A percentile compares a stretch with the other conserved stretches of the same genome.
Conservation (phyloP, 1,140 invertebrate genomes). For the Zaprionus taronus region DNA sequence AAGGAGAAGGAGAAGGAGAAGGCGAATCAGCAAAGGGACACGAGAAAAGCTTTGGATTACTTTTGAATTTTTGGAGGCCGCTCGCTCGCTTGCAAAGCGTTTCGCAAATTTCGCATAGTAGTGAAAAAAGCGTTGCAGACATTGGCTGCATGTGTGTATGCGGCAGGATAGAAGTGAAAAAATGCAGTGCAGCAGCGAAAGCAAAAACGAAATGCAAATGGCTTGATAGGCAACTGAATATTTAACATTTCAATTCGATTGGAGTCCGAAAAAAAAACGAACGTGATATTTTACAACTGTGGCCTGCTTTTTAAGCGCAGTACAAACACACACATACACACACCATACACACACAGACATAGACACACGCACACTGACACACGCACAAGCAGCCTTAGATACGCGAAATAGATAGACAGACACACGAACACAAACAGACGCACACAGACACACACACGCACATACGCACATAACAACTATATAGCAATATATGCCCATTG, state of each 20-base stretch:
- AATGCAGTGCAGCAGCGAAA: constrained; percentile 64
- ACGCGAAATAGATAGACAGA: constrained; percentile 5
- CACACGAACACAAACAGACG: constrained; percentile 5
- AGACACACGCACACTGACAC: constrained; percentile 14
- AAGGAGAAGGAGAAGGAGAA: not conserved
- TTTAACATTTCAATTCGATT: constrained; percentile 52
- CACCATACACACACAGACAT: constrained; percentile 18
- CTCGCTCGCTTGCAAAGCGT: constrained; percentile 50
- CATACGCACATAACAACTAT: constrained; percentile 48
- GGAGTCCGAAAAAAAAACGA: constrained; percentile 40
- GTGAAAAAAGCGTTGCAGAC: constrained; percentile 52
- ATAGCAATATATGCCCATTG: constrained; percentile 84
- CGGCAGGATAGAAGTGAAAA: constrained; percentile 49
- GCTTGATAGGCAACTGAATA: constrained; percentile 71
- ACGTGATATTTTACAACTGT: constrained; percentile 75
- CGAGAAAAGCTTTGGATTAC: constrained; percentile 17
- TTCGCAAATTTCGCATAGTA: constrained; percentile 22
- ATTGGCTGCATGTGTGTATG: constrained; percentile 62
- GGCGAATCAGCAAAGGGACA: not conserved
- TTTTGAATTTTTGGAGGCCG: constrained; percentile 56
- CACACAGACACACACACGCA: constrained; percentile 21
- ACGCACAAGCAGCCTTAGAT: constrained; percentile 5
- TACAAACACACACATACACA: constrained; percentile 15
- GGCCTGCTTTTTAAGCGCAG: constrained; percentile 71
- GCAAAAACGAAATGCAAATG: constrained; percentile 69